Evolutionary conservation across 2,888 invertebrate genomes (phyloP), one percentile per base, ranked within the genome.

Genomic region (Drosophila acutilabella): DNA sequence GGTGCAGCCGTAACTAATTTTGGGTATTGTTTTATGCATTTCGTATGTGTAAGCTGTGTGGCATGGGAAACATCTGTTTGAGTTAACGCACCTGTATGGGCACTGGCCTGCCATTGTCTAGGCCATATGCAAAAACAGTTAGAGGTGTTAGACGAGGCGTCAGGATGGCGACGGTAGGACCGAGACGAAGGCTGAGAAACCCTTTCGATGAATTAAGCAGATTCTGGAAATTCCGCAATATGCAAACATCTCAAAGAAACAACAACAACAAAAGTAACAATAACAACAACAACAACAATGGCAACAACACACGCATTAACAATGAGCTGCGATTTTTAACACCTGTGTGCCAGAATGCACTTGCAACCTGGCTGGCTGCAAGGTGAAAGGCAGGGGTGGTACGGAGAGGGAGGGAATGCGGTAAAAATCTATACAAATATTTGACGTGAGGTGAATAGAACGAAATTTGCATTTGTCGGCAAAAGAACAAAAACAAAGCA

Each of bases 221-320:
- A 80, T 88, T 80, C 86, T 88, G 88, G 88, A 84, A 84, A 86
- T 85, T 83, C 83, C 88, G 86, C 86, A 88, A 83, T 59, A 60
- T 72, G 73, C 53, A 36, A 84, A 75, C 64, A 64, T 62, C 68
- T 62, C 42, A 30, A 44, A 59, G 50, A 51, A 45, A 57, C 61
- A 62, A 68, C 57, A 40, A 36, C 44, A 40, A 36, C 41, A 48
- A 59, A 30, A 70, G 53, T 58, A 74, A 56, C 44, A 62, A 59
- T 3, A 20, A 20, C 20, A 20, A 20, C 20, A 23, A 23, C 23
- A 61, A 59, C 40, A 66, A 52, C 67, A 64, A 47, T 64, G 54
- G 44, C 70, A 53, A 59, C 38, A 69, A 64, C 30, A 72, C 42
- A 70, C 73, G 81, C 88, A 85, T 85, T 85, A 80, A 81, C 88